Base-by-base conservation (phyloP, 2,888 invertebrate species). In the Ectemnius lituratus region DNA sequence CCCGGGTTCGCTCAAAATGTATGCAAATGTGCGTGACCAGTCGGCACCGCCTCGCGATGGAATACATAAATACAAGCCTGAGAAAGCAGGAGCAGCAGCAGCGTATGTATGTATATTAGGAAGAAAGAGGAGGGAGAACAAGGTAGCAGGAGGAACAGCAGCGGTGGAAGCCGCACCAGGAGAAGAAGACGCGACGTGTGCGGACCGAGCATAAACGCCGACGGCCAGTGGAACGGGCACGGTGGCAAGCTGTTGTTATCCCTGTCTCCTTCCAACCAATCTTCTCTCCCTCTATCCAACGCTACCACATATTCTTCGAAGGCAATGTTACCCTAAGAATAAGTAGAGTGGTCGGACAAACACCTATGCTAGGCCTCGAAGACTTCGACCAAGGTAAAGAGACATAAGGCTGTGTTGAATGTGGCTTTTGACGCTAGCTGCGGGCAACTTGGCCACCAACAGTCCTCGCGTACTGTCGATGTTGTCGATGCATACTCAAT, bases 401-500 rank as follows among this genome's bases (percentile, higher is more conserved):
- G 73, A 66, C 23, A 73, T 67, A 71, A 71, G 61, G 74, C 62
- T 37, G 70, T 57, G 67, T 62, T 71, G 70, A 67, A 68, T 56
- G 73, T 75, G 73, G 81, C 84, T 84, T 79, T 79, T 82, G 84
- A 81, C 76, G 75, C 52, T 79, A 6, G 81, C 84, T 65, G 58
- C 62, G 52, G 81, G 84, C 82, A 65, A 68, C 52, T 14, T 20
- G 73, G 74, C 75, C 68, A 73, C 75, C 64, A 78, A 76, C 75
- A 81, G 79, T 67, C 76, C 79, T 75, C 76, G 70, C 73, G 80
- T 77, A 58, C 66, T 80, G 87, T 85, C 86, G 88, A 89, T 87
- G 86, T 79, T 80, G 85, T 81, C 80, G 87, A 85, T 88, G 88
- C 84, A 88, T 88, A 88, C 86, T 82, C 82, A 85, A 88, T 87